Evolutionary conservation across 2,113 vertebrate genomes (phyloP), one percentile per base, ranked within the genome.

Genomic region (Solea solea): DNA sequence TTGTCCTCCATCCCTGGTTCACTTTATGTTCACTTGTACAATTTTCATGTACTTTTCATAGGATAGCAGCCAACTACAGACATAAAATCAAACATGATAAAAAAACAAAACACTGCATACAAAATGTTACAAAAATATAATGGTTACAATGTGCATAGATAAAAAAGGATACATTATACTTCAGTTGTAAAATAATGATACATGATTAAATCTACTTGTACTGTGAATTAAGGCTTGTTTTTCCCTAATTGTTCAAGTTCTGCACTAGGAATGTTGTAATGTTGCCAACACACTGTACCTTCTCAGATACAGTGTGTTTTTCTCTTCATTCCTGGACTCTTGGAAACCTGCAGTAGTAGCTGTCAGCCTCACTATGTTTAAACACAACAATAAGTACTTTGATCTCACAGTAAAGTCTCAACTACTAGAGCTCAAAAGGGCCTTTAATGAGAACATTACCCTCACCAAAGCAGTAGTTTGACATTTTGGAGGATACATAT

Each of bases 51-150:
- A 90, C 89, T 70, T 84, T 81, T 80, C 50, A 79, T 68, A 80
- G 48, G 61, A 88, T 91, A 91, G 91, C 90, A 92, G 90, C 89
- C 85, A 74, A 85, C 78, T 79, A 87, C 81, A 83, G 34, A 86
- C 76, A 85, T 46, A 80, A 66, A 84, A 72, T 73, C 62, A 80
- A 52, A 87, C 57, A 80, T 49, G 42, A 60, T 64, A 62, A 57
- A 74, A 68, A 78, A 63, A 64, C 21, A 69, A 60, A 48, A 68
- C 42, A 76, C 41, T 62, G 21, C 72, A 60, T 76, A 84, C 52
- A 90, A 81, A 90, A 77, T 41, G 74, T 81, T 90, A 83, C 72
- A 90, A 86, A 88, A 88, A 87, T 87, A 91, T 66, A 81, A 77
- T 80, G 84, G 64, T 86, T 90, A 90, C 61, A 88, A 76, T 91